Evolutionary conservation across 2,888 invertebrate genomes (phyloP).

Genomic region (Archips crataeganus): DNA sequence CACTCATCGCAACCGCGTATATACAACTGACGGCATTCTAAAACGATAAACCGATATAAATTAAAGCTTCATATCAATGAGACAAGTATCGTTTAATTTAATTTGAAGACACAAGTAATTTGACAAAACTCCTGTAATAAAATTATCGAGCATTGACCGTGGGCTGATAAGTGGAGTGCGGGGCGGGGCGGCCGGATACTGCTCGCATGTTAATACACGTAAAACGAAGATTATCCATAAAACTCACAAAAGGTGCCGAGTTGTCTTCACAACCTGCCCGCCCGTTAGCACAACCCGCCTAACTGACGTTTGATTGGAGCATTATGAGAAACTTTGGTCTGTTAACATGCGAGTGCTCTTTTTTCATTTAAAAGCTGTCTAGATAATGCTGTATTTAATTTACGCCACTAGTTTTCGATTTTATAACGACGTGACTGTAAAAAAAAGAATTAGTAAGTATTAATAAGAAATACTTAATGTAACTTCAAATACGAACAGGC

Average conservation of each 20-base stretch:
- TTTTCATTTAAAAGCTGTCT: no score
- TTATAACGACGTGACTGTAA: background rate
- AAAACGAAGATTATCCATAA: slow-evolving; percentile 81
- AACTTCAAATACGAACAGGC: no score
- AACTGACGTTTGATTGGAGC: slow-evolving; percentile 43
- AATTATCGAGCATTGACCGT: slow-evolving; percentile 83
- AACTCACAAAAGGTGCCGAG: slow-evolving; percentile 83
- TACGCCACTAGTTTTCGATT: background rate
- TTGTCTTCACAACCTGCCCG: slow-evolving; percentile 70
- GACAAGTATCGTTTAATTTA: slow-evolving; percentile 82
- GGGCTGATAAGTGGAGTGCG: slow-evolving; percentile 64
- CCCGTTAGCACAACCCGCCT: slow-evolving; percentile 52
- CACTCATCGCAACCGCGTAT: background rate
- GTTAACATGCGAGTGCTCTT: no score
- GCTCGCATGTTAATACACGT: slow-evolving; percentile 79
- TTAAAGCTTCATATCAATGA: slow-evolving; percentile 69
- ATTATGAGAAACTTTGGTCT: background rate
- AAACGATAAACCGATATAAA: slow-evolving; percentile 49
- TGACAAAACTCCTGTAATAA: slow-evolving; percentile 84
- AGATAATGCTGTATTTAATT: background rate
- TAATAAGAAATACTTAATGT: no score
- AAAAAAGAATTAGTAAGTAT: background rate
- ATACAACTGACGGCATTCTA: slow-evolving; percentile 11
- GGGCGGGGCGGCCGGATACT: slow-evolving; percentile 74
- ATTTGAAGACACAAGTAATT: slow-evolving; percentile 81